Evolutionary conservation across 2,113 vertebrate species (phyloP).

Genomic region (Myanophis thanlyinensis): DNA sequence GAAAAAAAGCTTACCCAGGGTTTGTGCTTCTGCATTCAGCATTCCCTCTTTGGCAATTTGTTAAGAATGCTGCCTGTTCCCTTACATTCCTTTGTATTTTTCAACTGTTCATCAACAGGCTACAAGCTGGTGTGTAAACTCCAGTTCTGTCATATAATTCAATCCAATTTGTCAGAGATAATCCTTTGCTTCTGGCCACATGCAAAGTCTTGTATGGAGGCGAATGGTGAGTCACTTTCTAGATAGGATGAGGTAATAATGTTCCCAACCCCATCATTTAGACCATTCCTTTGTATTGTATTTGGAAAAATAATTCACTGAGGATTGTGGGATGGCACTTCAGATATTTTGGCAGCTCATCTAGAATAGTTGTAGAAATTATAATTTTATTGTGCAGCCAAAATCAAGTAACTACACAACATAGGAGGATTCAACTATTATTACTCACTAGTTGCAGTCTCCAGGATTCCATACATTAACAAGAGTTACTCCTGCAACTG

Average conservation of each 20-base stretch:
- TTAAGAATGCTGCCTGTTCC: slow-evolving; percentile 8
- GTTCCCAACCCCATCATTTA: neutral
- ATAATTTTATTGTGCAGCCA: neutral
- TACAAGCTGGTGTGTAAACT: neutral
- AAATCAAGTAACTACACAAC: neutral
- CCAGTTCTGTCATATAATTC: neutral
- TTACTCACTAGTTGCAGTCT: neutral
- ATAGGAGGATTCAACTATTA: neutral
- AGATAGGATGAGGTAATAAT: neutral
- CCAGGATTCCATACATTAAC: neutral
- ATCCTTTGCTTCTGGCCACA: neutral
- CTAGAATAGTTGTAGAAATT: neutral
- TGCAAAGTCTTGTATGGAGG: neutral
- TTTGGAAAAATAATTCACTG: neutral
- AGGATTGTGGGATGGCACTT: neutral
- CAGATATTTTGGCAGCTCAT: neutral
- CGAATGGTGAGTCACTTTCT: neutral
- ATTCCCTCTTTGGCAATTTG: neutral
- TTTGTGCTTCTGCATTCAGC: neutral
- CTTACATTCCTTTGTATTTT: neutral
- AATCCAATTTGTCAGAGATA: neutral
- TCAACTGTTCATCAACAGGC: neutral
- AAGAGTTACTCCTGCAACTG: neutral
- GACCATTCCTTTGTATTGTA: neutral
- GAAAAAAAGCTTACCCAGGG: neutral